Percentiles rank a stretch among this genome's conserved stretches.
phyloP scores from a whole-genome alignment of 2,888 invertebrate species.

The Malachius bipustulatus region DNA sequence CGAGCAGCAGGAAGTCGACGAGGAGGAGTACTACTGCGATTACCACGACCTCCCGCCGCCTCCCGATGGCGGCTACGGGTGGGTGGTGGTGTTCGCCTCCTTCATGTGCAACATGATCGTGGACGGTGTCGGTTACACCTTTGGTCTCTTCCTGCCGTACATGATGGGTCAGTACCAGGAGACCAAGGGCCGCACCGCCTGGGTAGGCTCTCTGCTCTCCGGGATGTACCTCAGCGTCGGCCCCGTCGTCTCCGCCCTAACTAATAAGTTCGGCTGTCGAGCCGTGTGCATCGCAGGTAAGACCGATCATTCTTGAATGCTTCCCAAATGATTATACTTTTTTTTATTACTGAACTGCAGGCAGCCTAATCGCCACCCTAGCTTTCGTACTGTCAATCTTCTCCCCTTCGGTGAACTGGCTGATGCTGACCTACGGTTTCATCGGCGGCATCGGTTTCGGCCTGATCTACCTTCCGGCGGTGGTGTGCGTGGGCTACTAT shows the following conservation, averaged over 20 bases:
- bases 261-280: slow-evolving; percentile 92
- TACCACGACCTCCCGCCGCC: slow-evolving; percentile 74
- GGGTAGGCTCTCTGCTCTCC: slow-evolving; percentile 89
- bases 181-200: slow-evolving; percentile 78
- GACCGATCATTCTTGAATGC: too few relatives aligned
- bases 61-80: slow-evolving; percentile 85
- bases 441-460: slow-evolving; percentile 64
- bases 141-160: slow-evolving; percentile 81
- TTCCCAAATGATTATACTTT: too few relatives aligned
- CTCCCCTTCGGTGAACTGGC: slow-evolving; percentile 72
- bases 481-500: slow-evolving; percentile 94
- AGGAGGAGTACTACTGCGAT: slow-evolving; percentile 45
- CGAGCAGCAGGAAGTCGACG: slow-evolving; percentile 47
- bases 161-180: slow-evolving; percentile 72
- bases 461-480: slow-evolving; percentile 64
- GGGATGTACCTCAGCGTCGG: slow-evolving; percentile 93
- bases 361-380: slow-evolving; percentile 70
- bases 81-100: slow-evolving; percentile 91
- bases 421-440: slow-evolving; percentile 88
- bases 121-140: slow-evolving; percentile 97
- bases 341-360: too few relatives aligned
- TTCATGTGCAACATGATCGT: slow-evolving; percentile 98
- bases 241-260: slow-evolving; percentile 88
- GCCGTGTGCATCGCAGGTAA: slow-evolving; percentile 87
- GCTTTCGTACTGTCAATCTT: slow-evolving; percentile 84